phyloP scores from a whole-genome alignment of 2,113 vertebrate species.

The Coryphaenoides rupestris region DNA sequence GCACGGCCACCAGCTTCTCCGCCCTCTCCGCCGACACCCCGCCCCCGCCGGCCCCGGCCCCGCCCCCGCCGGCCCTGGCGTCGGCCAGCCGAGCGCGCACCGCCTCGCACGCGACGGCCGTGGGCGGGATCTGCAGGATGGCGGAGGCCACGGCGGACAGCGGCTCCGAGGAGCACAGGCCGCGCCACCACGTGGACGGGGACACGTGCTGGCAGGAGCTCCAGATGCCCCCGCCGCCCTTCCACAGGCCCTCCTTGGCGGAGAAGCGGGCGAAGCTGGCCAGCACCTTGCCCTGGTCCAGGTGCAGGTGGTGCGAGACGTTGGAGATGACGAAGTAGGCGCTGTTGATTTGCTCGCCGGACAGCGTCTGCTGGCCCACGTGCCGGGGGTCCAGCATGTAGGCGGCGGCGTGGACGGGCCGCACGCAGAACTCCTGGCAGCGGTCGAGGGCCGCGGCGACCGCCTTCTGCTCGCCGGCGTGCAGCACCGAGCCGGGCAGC shows the following conservation, averaged over 20 bases:
- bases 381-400: constrained; percentile 57
- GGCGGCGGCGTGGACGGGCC: constrained; percentile 48
- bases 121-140: constrained; percentile 50
- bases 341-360: constrained; percentile 40
- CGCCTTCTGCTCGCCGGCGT: constrained; percentile 30
- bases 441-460: constrained; percentile 31
- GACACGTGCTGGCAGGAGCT: constrained; percentile 49
- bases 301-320: constrained; percentile 43
- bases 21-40: constrained; percentile 21
- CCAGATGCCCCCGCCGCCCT: constrained; percentile 43
- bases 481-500: constrained; percentile 38
- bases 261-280: constrained; percentile 49
- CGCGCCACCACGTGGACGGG: constrained; percentile 49
- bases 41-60: neutral
- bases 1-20: constrained; percentile 34
- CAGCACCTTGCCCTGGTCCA: constrained; percentile 47
- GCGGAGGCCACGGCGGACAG: constrained; percentile 41
- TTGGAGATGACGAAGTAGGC: constrained; percentile 44
- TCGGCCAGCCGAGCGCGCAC: constrained; percentile 11
- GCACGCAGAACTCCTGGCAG: constrained; percentile 44
- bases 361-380: constrained; percentile 36
- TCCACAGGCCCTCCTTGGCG: constrained; percentile 48
- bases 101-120: constrained; percentile 30
- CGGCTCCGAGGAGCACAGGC: constrained; percentile 51
- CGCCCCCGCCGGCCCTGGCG: neutral